Percentiles rank a stretch among this genome's conserved stretches.
These are phyloP conservation scores for Peromyscus eremicus DNA, from an alignment of 2,797 vertebrate genomes.

Conservation along the genomic window DNA sequence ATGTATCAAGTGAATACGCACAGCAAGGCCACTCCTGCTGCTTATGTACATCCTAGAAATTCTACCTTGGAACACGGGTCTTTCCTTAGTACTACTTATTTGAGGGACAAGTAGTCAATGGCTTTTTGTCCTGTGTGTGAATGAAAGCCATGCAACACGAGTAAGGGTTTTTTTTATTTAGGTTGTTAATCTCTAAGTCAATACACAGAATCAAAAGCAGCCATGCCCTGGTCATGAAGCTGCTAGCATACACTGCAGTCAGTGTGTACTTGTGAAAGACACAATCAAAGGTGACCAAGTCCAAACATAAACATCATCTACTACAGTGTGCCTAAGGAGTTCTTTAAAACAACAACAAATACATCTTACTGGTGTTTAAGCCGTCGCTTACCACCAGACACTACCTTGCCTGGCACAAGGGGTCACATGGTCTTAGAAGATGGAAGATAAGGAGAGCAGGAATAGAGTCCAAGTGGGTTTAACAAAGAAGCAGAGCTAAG, in stretches of 20 bases:
- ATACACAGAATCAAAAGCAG: neutral
- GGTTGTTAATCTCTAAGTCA: neutral
- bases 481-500: neutral
- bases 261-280: neutral
- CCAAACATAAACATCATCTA: neutral
- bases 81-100: neutral
- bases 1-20: neutral
- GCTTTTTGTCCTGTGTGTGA: neutral
- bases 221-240: neutral
- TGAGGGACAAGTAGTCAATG: neutral
- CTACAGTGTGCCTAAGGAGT: neutral
- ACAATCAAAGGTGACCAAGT: neutral
- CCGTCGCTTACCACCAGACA: neutral
- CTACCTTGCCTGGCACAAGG: neutral
- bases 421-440: neutral
- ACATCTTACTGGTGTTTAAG: neutral
- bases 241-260: neutral
- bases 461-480: neutral
- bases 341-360: neutral
- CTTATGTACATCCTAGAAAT: neutral
- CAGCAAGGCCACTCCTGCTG: neutral
- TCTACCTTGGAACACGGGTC: neutral
- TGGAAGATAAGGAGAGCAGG: neutral
- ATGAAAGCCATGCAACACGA: conserved; percentile 24
- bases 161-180: neutral